These are phyloP conservation scores for Ramphastos sulfuratus DNA, from an alignment of 2,113 vertebrate genomes.

Conservation along the genomic window DNA sequence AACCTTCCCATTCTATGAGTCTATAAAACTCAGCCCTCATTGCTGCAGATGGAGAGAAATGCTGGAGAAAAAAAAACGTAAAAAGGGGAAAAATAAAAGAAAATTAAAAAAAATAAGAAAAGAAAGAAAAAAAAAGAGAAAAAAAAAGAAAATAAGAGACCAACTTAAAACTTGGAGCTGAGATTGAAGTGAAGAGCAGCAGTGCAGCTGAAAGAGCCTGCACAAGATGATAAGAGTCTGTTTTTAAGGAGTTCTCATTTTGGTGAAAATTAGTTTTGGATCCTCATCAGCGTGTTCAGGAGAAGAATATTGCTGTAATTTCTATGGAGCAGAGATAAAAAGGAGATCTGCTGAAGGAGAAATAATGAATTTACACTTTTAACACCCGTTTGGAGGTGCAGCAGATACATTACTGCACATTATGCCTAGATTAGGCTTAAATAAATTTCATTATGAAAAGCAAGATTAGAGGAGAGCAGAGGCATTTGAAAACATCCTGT, in stretches of 20 bases:
- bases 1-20: no score
- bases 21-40: background rate
- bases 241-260: conserved; percentile 62
- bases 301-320: conserved; percentile 60
- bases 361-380: conserved; percentile 71
- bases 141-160: background rate
- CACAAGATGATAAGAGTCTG: conserved; percentile 25
- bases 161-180: background rate
- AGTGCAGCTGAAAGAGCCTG: background rate
- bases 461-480: conserved; percentile 63
- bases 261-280: conserved; percentile 68
- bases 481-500: conserved; percentile 66
- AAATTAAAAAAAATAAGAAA: background rate
- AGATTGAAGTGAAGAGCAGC: background rate
- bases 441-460: conserved; percentile 75
- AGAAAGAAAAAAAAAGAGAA: no score
- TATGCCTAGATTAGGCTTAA: conserved; percentile 72
- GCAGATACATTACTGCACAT: conserved; percentile 72
- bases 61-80: no score
- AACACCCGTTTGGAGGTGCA: conserved; percentile 60
- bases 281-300: conserved; percentile 66
- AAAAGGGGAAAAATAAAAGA: background rate
- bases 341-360: conserved; percentile 58
- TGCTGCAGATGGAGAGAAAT: background rate
- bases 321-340: conserved; percentile 67